Evolutionary conservation across 2,888 invertebrate species (phyloP), one percentile per base, ranked within the genome.

Genomic region (Parelbella ahira): DNA sequence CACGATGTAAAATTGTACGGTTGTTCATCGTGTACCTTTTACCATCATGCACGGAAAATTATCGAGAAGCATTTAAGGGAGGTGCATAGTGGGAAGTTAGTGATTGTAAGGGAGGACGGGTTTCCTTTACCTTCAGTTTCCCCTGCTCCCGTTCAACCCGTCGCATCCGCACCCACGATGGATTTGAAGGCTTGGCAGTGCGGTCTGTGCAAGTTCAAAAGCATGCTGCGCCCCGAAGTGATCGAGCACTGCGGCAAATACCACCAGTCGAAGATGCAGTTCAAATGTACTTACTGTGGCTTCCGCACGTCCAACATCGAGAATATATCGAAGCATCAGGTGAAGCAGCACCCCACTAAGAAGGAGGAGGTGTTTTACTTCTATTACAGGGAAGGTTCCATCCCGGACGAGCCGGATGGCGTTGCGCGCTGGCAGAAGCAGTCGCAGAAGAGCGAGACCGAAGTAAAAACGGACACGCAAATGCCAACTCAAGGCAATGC

Each of bases 1-100:
- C 96, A 96, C 73, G 94, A 93, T 49, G 78, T 87, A 3, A 88
- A 89, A 44, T 73, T 96, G 19, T 94, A 91, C 70, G 92, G 92
- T 53, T 96, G 95, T 70, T 89, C 90, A 0, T 76, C 86, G 46
- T 96, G 96, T 60, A 63, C 81, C 19, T 91, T 91, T 64, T 88
- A 92, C 51, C 92, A 93, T 66, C 89, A 90, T 60, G 89, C 89
- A 51, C 89, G 83, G 24, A 79, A 88, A 29, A 73, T 90, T 3
- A 86, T 94, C 1, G 94, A 94, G 46, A 89, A 90, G 12, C 95
- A 95, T 65, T 61, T 91, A 1, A 48, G 68, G 0, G 93, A 93
- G 0, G 81, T 82, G 10, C 94, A 94, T 60, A 77, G 78, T 10
- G 42, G 76, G 72, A 44, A 72, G 78, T 13, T 90, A 73, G 50